phyloP scores from a whole-genome alignment of 2,797 vertebrate species.

The Xerus rutilus region DNA sequence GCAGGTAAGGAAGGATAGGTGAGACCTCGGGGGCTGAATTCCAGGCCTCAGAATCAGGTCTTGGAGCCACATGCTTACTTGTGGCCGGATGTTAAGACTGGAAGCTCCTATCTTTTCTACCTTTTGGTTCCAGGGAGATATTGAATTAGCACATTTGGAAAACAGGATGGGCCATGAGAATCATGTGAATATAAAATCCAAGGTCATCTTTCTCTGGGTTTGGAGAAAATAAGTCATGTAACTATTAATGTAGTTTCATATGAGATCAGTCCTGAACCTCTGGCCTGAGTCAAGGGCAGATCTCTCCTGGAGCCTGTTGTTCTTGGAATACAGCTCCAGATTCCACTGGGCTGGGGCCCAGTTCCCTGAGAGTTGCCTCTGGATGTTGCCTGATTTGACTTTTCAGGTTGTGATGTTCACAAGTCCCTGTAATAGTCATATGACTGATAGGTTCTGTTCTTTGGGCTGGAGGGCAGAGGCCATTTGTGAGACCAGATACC shows the following conservation, averaged over 20 bases:
- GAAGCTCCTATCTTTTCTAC: not conserved
- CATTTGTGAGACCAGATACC: not conserved
- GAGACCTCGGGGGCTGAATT: not conserved
- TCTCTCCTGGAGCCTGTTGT: not conserved
- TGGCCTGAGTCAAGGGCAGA: not conserved
- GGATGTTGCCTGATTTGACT: not conserved
- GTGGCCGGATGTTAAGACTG: not conserved
- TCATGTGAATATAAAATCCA: slow-evolving; percentile 13
- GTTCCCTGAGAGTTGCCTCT: not conserved
- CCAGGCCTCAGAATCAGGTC: not conserved
- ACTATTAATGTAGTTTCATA: not conserved
- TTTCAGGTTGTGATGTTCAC: not conserved
- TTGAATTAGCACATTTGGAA: slow-evolving; percentile 21
- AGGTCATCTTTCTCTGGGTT: slow-evolving; percentile 3
- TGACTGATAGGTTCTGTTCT: not conserved
- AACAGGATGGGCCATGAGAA: slow-evolving; percentile 8
- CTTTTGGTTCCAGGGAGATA: slow-evolving; percentile 21
- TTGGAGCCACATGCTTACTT: not conserved
- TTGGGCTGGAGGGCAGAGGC: not conserved
- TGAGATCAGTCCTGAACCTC: not conserved
- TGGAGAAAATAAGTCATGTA: not conserved
- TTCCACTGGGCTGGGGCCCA: not conserved
- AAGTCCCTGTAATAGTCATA: not conserved
- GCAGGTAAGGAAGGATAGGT: slow-evolving; percentile 88
- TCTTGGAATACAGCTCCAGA: slow-evolving; percentile 6